phyloP scores from a whole-genome alignment of 1,140 invertebrate species.

The Hycleus phaleratus region DNA sequence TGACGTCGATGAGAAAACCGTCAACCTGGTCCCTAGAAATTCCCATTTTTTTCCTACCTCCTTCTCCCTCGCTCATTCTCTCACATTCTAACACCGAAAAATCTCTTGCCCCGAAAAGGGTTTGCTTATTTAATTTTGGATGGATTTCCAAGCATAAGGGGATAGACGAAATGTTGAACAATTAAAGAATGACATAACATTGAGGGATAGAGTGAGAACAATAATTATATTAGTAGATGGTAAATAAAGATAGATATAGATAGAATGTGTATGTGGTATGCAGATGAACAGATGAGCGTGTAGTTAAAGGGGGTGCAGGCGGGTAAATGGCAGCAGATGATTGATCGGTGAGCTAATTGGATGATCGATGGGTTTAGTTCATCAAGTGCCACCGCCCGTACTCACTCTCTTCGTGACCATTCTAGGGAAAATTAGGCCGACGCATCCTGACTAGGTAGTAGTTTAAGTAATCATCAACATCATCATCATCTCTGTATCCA shows the following conservation, averaged over 20 bases:
- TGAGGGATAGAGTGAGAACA: not conserved
- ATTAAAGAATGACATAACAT: slow-evolving; percentile 11
- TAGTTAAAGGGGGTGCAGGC: slow-evolving; percentile 27
- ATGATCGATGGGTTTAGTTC: slow-evolving; percentile 52
- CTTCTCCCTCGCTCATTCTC: too few species aligned
- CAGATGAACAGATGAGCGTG: slow-evolving; percentile 41
- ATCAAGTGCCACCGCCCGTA: slow-evolving; percentile 37
- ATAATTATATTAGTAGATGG: too few species aligned
- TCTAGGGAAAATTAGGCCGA: not conserved
- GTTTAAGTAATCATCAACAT: too few species aligned
- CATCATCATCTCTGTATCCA: too few species aligned
- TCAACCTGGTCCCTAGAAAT: slow-evolving; percentile 2
- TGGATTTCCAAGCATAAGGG: not conserved
- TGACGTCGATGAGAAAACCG: slow-evolving; percentile 14
- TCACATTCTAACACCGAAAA: too few species aligned
- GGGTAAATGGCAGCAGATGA: slow-evolving; percentile 46
- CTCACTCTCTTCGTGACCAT: slow-evolving; percentile 21
- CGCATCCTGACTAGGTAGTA: too few species aligned
- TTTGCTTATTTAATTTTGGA: slow-evolving; percentile 10
- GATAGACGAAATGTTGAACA: slow-evolving; percentile 6
- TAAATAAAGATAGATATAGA: not conserved
- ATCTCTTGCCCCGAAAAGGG: not conserved
- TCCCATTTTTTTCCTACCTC: too few species aligned
- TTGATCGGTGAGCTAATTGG: slow-evolving; percentile 55
- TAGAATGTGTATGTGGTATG: slow-evolving; percentile 28